These are phyloP conservation scores for Dynastes hyllus DNA, from an alignment of 2,888 invertebrate species.

Conservation along the genomic window DNA sequence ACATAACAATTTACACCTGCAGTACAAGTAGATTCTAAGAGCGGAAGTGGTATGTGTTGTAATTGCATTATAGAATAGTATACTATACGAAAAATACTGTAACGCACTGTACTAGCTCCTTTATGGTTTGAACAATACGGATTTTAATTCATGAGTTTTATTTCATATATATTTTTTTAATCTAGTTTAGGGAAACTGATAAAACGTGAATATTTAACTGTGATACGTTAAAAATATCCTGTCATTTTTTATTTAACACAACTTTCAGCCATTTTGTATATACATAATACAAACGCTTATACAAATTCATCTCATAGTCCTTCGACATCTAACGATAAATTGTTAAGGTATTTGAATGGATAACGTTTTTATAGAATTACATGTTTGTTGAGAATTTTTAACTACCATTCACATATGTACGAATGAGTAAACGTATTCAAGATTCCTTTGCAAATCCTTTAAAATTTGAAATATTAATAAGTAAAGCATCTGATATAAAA, in stretches of 20 bases:
- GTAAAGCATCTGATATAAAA: too few species aligned
- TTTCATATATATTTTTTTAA: constrained; percentile 15
- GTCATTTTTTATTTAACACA: neutral
- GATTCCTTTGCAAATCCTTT: too few species aligned
- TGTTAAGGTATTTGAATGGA: too few species aligned
- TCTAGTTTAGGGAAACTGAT: neutral
- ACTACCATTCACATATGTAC: too few species aligned
- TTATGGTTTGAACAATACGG: constrained; percentile 32
- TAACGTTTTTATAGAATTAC: too few species aligned
- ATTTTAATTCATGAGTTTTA: constrained; percentile 19
- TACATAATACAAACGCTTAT: too few species aligned
- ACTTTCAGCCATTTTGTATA: neutral
- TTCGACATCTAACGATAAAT: too few species aligned
- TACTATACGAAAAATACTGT: neutral
- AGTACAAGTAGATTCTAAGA: constrained; percentile 51
- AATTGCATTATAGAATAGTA: constrained; percentile 13
- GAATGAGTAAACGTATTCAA: too few species aligned
- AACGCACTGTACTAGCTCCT: neutral
- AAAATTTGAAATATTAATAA: too few species aligned
- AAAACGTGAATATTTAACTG: constrained; percentile 13
- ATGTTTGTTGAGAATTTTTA: too few species aligned
- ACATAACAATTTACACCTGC: constrained; percentile 48
- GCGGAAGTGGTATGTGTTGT: constrained; percentile 48
- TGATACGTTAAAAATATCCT: constrained; percentile 21
- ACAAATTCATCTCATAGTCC: too few species aligned